Conservation (phyloP, 2,888 invertebrate species). For the Melipona bicolor region DNA sequence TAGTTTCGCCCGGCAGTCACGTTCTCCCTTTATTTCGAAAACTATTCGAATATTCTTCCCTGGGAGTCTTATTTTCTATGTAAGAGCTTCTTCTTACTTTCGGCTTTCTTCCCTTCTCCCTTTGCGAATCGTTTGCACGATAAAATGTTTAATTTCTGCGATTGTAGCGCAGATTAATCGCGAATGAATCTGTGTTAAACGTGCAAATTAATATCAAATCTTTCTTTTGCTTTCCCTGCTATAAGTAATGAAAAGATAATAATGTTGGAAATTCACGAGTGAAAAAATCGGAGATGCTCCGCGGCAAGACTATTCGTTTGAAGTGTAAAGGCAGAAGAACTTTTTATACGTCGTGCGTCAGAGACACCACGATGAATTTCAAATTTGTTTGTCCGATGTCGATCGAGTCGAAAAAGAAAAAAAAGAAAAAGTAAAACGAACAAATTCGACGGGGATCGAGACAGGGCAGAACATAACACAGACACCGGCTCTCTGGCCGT, state of each 20-base stretch:
- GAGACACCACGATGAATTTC: too few relatives aligned
- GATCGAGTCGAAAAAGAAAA: background rate
- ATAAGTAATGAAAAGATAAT: background rate
- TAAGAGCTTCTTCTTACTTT: background rate
- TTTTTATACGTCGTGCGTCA: too few relatives aligned
- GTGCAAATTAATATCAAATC: too few relatives aligned
- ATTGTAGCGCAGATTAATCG: background rate
- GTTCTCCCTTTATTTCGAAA: slow-evolving; percentile 41
- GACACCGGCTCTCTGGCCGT: background rate
- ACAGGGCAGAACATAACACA: background rate
- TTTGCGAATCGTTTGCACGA: background rate
- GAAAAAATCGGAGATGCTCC: background rate
- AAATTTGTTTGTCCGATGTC: background rate
- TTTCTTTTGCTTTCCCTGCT: too few relatives aligned
- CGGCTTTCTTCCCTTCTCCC: too few relatives aligned
- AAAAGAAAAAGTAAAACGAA: background rate
- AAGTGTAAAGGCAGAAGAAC: too few relatives aligned
- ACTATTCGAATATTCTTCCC: slow-evolving; percentile 26
- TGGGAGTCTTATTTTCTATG: background rate
- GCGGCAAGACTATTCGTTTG: background rate
- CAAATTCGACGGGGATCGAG: background rate
- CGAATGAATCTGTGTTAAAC: background rate
- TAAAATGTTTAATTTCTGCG: background rate
- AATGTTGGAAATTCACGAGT: background rate
- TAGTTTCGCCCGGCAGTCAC: slow-evolving; percentile 33